A percentile compares a stretch with the other conserved stretches of the same genome.
phyloP scores from a whole-genome alignment of 2,888 invertebrate genomes.

The Diarsia brunnea region DNA sequence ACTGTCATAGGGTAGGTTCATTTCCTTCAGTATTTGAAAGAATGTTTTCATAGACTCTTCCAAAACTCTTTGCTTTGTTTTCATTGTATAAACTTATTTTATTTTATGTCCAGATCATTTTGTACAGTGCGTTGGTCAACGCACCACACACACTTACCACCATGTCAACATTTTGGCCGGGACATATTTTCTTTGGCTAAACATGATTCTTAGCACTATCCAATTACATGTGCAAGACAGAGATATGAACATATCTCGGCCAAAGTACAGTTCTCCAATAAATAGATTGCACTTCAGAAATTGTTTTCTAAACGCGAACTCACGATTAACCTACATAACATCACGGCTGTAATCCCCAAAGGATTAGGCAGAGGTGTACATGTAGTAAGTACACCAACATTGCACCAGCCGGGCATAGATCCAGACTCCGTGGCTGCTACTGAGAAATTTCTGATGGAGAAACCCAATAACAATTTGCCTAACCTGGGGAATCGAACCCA shows the following conservation, averaged over 20 bases:
- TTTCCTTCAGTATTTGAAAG: conserved; percentile 1
- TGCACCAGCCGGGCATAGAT: no score
- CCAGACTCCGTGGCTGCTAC: no score
- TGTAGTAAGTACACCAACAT: no score
- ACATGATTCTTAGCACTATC: not conserved
- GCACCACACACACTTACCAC: not conserved
- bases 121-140: not conserved
- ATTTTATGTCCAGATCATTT: not conserved
- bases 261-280: not conserved
- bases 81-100: not conserved
- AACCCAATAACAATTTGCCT: no score
- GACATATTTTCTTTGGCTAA: not conserved
- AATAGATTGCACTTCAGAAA: not conserved
- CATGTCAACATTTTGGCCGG: not conserved
- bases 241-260: not conserved
- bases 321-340: not conserved
- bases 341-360: no score
- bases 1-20: not conserved
- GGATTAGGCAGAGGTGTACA: no score
- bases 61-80: not conserved
- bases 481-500: no score
- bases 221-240: not conserved
- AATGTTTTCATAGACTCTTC: not conserved
- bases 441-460: no score
- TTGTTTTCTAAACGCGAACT: not conserved